Conservation (phyloP, 2,888 invertebrate genomes). For the Laothoe populi region DNA sequence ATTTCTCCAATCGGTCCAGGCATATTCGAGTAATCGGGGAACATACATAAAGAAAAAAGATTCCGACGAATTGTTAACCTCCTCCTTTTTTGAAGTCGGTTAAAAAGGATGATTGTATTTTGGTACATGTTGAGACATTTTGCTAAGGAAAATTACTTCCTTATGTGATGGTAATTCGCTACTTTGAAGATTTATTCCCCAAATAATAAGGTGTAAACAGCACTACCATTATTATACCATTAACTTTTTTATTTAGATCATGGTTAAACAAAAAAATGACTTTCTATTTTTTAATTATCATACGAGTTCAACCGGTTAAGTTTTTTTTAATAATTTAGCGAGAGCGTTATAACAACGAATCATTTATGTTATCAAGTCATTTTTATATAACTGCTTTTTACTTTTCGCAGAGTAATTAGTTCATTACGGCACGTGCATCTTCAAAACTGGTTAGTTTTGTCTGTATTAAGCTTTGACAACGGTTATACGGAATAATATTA, state of each 20-base stretch:
- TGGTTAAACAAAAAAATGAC: constrained; percentile 47
- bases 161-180: too few relatives aligned
- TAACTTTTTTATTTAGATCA: constrained; percentile 32
- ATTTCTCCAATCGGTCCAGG: too few relatives aligned
- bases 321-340: constrained; percentile 64
- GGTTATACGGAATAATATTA: too few relatives aligned
- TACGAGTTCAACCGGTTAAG: constrained; percentile 52
- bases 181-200: background rate
- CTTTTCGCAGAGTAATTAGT: constrained; percentile 47
- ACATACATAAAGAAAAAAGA: too few relatives aligned
- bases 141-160: too few relatives aligned
- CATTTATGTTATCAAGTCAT: constrained; percentile 47
- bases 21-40: too few relatives aligned
- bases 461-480: too few relatives aligned
- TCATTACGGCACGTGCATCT: constrained; percentile 33
- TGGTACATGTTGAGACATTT: background rate
- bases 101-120: too few relatives aligned
- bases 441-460: constrained; percentile 22
- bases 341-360: constrained; percentile 57
- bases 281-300: constrained; percentile 71
- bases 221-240: background rate
- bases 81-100: too few relatives aligned
- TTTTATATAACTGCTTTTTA: constrained; percentile 66
- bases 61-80: too few relatives aligned
- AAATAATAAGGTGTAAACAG: background rate